Evolutionary conservation across 2,797 vertebrate genomes (phyloP).

Genomic region (Vireo griseus): DNA sequence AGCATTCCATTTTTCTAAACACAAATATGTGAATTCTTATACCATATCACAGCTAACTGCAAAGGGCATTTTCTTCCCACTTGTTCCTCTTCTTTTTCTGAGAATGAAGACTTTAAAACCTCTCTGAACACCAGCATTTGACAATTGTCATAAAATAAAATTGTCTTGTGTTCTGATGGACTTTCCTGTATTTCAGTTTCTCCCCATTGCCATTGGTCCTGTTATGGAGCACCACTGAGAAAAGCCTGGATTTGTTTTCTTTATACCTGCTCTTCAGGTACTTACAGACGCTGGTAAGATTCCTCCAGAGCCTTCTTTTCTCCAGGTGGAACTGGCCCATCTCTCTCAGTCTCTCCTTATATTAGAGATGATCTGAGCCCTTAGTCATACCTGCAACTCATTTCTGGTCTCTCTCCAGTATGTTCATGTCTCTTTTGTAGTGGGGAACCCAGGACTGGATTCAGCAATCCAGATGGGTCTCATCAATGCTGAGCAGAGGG

Average conservation of each 20-base stretch:
- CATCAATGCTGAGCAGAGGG: background rate
- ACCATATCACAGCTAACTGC: background rate
- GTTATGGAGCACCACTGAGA: background rate
- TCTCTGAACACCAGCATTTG: background rate
- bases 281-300: background rate
- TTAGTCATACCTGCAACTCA: background rate
- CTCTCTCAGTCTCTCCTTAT: background rate
- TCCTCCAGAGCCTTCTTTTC: background rate
- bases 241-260: background rate
- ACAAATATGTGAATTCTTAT: background rate
- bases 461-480: background rate
- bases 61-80: background rate
- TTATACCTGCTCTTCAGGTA: background rate
- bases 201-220: background rate
- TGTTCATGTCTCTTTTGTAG: background rate
- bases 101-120: background rate
- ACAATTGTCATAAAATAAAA: background rate
- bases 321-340: fast-evolving
- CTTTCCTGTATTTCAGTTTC: background rate
- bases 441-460: background rate
- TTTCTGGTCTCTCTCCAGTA: background rate
- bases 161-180: background rate
- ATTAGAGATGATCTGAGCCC: background rate
- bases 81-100: background rate
- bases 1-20: background rate